Base-by-base conservation (phyloP, 2,797 vertebrate genomes). In the Distichodus sexfasciatus region DNA sequence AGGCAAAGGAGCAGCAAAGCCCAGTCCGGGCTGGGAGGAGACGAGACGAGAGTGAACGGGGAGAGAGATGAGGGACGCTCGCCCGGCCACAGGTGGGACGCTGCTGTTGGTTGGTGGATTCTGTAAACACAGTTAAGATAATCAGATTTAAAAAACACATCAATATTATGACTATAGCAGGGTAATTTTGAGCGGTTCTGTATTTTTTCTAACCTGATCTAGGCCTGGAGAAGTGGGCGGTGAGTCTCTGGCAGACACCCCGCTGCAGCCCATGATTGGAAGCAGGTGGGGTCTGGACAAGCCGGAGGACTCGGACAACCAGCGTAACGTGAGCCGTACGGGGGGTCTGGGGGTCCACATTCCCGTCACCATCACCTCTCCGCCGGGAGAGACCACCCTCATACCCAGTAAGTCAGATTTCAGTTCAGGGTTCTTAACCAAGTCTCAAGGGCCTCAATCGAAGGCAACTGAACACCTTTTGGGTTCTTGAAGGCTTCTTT, bases 261-360 rank as follows among this genome's bases (percentile, higher is more conserved):
- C 91, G 2, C 85, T 92, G 76, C 92, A 92, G 68, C 90, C 84
- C 74, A 85, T 89, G 0, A 90, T 82, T 4, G 82, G 66, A 7
- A 84, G 84, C 4, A 87, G 85, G 71, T 94, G 92, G 83, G 85
- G 91, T 10, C 81, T 88, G 0, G 92, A 94, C 38, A 92, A 90
- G 71, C 89, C 88, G 0, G 96, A 97, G 81, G 94, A 97, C 21
- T 94, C 93, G 0, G 95, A 98, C 85, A 96, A 97, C 82, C 94
- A 96, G 87, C 93, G 86, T 62, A 98, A 96, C 0, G 91, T 94
- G 57, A 91, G 87, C 0, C 86, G 90, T 43, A 94, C 94, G 67
- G 90, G 87, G 8, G 88, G 90, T 59, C 79, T 90, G 1, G 72
- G 87, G 26, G 84, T 87, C 69, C 91, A 90, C 36, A 83, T 94